Base-by-base conservation (phyloP, 2,888 invertebrate species). In the Eulithis prunata region DNA sequence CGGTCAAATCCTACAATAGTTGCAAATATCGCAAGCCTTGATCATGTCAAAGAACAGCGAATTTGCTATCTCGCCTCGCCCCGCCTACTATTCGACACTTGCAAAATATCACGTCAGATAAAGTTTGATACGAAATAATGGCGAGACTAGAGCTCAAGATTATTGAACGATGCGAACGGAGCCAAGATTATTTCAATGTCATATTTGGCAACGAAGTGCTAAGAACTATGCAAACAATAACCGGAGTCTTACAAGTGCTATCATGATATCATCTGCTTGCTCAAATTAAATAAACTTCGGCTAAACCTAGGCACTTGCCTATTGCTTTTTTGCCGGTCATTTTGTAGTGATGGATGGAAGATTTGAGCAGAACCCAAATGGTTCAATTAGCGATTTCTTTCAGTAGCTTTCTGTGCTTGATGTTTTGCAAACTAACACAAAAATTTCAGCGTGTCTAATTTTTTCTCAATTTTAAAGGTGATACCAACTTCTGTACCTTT, bases 121-220 rank as follows among this genome's bases (percentile, higher is more conserved):
- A 21, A 21, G 21, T 21, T 21, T 21, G 21, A 21, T 21, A 21
- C 21, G 21, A 21, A 21, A 21, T 57, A 60, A 21, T 64, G 64
- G 60, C 59, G 59, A 64, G 41, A 41, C 38, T 12, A 5, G 47
- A 14, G 13, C 47, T 47, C 21, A 49, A 49, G 11, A 32, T 56
- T 54, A 38, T 32, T 32, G 5, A 32, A 32, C 32, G 43, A 62
- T 64, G 14, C 38, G 36, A 68, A 63, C 63, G 61, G 60, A 57
- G 59, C 62, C 53, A 49, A 49, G 49, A 56, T 56, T 54, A 45
- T 41, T 64, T 63, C 66, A 72, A 72, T 65, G 64, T 69, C 69
- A 57, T 62, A 63, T 59, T 63, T 65, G 64, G 59, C 53, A 69
- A 61, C 53, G 59, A 43, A 58, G 53, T 57, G 62, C 58, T 56